These are phyloP conservation scores for Osmoderma eremita DNA, from an alignment of 2,888 invertebrate species.

Conservation along the genomic window DNA sequence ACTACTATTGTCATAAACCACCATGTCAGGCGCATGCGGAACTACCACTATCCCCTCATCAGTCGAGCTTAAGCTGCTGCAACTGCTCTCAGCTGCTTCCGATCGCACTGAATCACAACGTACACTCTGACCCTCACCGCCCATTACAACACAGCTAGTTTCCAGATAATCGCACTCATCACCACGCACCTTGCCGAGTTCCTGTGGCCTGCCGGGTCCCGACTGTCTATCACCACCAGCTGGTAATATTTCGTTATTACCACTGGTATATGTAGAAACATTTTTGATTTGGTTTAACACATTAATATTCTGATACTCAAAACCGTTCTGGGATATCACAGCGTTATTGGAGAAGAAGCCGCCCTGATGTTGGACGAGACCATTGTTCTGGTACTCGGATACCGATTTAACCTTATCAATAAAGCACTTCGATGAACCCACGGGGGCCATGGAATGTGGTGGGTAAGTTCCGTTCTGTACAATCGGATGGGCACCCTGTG, in stretches of 20 bases:
- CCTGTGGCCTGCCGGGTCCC: slow-evolving; percentile 53
- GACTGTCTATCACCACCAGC: slow-evolving; percentile 53
- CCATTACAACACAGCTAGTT: slow-evolving; percentile 55
- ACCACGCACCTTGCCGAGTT: slow-evolving; percentile 54
- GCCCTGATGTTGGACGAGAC: slow-evolving; percentile 45
- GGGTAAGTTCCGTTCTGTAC: slow-evolving; percentile 63
- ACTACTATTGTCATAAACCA: slow-evolving; percentile 64
- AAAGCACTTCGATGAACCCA: slow-evolving; percentile 54
- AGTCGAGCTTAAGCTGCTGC: slow-evolving; percentile 66
- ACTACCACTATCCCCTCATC: slow-evolving; percentile 59
- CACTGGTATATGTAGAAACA: slow-evolving; percentile 45
- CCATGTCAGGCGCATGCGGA: slow-evolving; percentile 57
- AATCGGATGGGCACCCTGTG: slow-evolving; percentile 49
- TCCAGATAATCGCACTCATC: slow-evolving; percentile 57
- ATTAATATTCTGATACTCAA: slow-evolving; percentile 56
- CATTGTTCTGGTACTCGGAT: slow-evolving; percentile 50
- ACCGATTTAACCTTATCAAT: slow-evolving; percentile 51
- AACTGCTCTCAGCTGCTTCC: slow-evolving; percentile 70
- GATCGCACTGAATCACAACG: slow-evolving; percentile 70
- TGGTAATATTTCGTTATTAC: slow-evolving; percentile 52
- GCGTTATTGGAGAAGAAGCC: slow-evolving; percentile 49
- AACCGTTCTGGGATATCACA: slow-evolving; percentile 60
- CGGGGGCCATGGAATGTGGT: slow-evolving; percentile 58
- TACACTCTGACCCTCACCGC: slow-evolving; percentile 59
- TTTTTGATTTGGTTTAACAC: slow-evolving; percentile 48